Percentiles rank a stretch among this genome's conserved stretches.
These are phyloP conservation scores for Erpobdella octoculata DNA, from an alignment of 2,888 invertebrate genomes.

Conservation along the genomic window DNA sequence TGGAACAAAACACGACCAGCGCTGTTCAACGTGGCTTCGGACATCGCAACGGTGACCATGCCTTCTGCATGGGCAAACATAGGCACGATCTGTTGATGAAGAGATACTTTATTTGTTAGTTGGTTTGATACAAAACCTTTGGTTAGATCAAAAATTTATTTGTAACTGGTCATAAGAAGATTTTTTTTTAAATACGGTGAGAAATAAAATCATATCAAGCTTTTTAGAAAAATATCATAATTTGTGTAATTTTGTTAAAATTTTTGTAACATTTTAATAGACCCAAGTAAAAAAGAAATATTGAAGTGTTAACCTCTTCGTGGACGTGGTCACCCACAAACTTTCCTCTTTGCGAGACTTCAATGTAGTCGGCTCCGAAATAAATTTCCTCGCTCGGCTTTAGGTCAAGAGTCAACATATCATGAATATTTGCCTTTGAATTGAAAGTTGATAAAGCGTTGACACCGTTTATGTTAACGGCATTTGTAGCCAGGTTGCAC, in stretches of 20 bases:
- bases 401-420: background rate
- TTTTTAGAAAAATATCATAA: too few species aligned
- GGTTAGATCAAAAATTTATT: background rate
- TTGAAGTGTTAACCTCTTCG: background rate
- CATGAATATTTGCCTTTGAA: background rate
- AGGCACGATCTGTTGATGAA: too few species aligned
- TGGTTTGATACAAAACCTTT: background rate
- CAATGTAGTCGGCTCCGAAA: background rate
- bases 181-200: too few species aligned
- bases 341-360: background rate
- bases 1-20: background rate
- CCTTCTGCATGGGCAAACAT: background rate
- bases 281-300: too few species aligned
- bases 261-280: too few species aligned
- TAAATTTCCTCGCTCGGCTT: background rate
- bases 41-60: background rate
- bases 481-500: background rate
- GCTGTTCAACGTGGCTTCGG: background rate
- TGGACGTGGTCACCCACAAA: background rate
- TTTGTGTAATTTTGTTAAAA: too few species aligned
- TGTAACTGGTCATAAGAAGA: background rate
- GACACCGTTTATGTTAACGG: background rate
- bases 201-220: too few species aligned
- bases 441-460: background rate
- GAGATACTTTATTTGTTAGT: too few species aligned